Evolutionary conservation across 2,797 vertebrate genomes (phyloP).

Genomic region (Sebastes miniatus): DNA sequence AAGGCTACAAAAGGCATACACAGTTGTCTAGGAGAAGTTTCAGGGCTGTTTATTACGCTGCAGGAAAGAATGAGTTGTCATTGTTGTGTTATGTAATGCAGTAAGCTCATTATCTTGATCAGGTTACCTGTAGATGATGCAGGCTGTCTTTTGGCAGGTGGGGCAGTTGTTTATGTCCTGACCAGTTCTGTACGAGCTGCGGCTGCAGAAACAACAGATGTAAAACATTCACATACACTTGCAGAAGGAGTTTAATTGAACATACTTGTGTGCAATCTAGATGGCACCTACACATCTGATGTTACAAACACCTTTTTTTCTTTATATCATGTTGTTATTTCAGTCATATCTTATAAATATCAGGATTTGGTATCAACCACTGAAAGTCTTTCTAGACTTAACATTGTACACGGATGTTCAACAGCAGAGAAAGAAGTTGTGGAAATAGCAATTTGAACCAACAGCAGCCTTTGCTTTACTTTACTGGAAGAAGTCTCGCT

Average conservation of each 20-base stretch:
- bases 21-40: not conserved
- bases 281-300: not conserved
- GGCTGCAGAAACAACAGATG: conserved; percentile 83
- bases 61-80: conserved; percentile 22
- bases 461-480: not conserved
- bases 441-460: not conserved
- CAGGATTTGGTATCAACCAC: not conserved
- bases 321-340: not conserved
- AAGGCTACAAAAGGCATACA: not conserved
- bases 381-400: not conserved
- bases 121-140: conserved; percentile 98
- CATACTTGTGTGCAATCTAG: not conserved
- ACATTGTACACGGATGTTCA: not conserved
- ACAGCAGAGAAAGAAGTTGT: not conserved
- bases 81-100: conserved; percentile 33
- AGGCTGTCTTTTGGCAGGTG: conserved; percentile 98
- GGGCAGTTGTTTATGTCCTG: conserved; percentile 99
- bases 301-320: not conserved
- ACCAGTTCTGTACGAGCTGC: conserved; percentile 96
- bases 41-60: conserved; percentile 7
- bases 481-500: not conserved
- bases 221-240: conserved; percentile 10
- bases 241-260: not conserved
- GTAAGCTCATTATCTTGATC: conserved; percentile 39
- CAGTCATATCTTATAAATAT: not conserved